Evolutionary conservation across 2,888 invertebrate genomes (phyloP), one percentile per base, ranked within the genome.

Genomic region (Orthosia incerta): DNA sequence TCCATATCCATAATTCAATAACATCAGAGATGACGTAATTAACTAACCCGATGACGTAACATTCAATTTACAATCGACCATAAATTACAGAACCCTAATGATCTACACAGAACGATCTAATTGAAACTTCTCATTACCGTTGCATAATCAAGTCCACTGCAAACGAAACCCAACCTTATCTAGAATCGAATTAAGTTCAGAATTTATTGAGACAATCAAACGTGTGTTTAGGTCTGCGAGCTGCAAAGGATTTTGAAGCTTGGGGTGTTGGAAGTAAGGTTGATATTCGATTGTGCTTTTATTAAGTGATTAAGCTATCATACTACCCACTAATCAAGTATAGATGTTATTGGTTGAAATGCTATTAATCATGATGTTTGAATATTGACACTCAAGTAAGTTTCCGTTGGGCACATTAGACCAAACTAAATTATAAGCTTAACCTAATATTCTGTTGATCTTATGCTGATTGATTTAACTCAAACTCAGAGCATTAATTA

Each of bases 21-120:
- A 9, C 13, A n/a, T 4, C 26, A 20, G 9, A 20, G 9, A 53
- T 55, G 48, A 45, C 23, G 3, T 31, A 20, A 4, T 5, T 13
- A 23, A 68, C 39, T 26, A 65, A 45, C 20, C 13, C 23, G 20
- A 57, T 77, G 68, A 68, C 68, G 68, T 51, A 26, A 62, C 26
- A 66, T 20, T 57, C 59, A 70, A 69, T 81, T 63, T 59, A 71
- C 69, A 55, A 63, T 48, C 13, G 57, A 57, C 45, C 60, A 82
- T 85, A 65, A 79, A 82, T 84, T 64, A 82, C 72, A 56, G 45
- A 71, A 55, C 26, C 39, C 50, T 71, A 84, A 82, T 74, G 75
- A 76, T 68, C 68, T 60, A 71, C 74, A 74, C 74, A 74, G 61
- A 74, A 20, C 57, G 71, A 60, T 67, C 51, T 76, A 83, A 82